A percentile compares a stretch with the other conserved stretches of the same genome.
Conservation (phyloP, 2,888 invertebrate genomes). For the Dione juno region DNA sequence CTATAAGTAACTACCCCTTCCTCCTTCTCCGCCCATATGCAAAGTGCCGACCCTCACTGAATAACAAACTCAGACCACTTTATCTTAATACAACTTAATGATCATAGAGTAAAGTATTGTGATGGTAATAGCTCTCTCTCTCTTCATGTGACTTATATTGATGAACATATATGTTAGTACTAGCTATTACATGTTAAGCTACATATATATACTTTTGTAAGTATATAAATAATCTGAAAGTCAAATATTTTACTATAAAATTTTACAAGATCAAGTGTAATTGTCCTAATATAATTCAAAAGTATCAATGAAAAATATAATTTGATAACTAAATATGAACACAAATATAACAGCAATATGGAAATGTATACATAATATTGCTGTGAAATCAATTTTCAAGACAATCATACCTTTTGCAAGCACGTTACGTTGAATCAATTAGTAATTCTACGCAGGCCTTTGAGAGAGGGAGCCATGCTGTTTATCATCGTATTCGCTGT, state of each 20-base stretch:
- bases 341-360: constrained; percentile 19
- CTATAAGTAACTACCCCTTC: neutral
- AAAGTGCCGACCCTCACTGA: neutral
- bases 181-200: too few species aligned
- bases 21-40: neutral
- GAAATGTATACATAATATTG: constrained; percentile 15
- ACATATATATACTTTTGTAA: too few species aligned
- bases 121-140: neutral
- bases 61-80: constrained; percentile 3
- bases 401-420: constrained; percentile 26
- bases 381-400: constrained; percentile 36
- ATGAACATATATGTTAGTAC: too few species aligned
- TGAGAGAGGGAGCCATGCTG: constrained; percentile 23
- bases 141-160: neutral
- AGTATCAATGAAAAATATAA: too few species aligned
- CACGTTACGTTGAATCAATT: constrained; percentile 20
- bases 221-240: too few species aligned
- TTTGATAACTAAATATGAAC: neutral
- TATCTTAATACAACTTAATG: constrained; percentile 6
- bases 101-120: neutral
- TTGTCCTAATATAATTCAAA: too few species aligned
- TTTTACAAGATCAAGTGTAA: too few species aligned
- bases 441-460: constrained; percentile 27
- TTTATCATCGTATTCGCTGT: constrained; percentile 21
- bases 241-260: too few species aligned